phyloP scores from a whole-genome alignment of 2,797 vertebrate species.

The Squalus acanthias region DNA sequence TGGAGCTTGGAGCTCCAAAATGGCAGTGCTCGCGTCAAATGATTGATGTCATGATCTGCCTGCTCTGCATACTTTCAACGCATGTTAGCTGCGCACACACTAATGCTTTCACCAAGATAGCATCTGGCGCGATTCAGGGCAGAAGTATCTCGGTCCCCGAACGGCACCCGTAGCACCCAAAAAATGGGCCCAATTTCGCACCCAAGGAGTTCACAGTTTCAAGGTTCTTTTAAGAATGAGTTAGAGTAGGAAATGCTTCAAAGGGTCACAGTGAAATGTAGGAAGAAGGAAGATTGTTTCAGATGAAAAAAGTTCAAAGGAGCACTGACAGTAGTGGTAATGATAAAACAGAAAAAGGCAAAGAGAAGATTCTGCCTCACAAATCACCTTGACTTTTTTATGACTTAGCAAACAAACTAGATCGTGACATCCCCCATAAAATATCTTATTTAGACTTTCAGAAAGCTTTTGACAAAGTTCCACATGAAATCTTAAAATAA shows the following conservation, averaged over 20 bases:
- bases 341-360: conserved; percentile 9
- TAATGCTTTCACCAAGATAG: too few species aligned
- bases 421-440: background rate
- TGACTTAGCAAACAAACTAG: background rate
- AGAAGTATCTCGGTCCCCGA: too few species aligned
- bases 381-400: background rate
- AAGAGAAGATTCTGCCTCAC: background rate
- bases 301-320: background rate
- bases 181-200: too few species aligned
- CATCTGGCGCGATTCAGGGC: too few species aligned
- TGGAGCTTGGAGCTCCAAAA: too few species aligned
- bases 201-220: background rate
- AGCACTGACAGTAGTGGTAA: background rate
- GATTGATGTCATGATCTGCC: too few species aligned
- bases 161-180: too few species aligned
- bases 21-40: too few species aligned
- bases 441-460: background rate
- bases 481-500: background rate
- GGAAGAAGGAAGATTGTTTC: background rate
- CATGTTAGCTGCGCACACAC: too few species aligned
- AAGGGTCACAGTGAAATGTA: background rate
- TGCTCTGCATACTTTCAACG: too few species aligned
- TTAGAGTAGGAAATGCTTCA: background rate
- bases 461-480: background rate
- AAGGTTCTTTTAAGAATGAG: background rate